phyloP scores from a whole-genome alignment of 2,888 invertebrate genomes.

The Mesodorylaimus sp. region DNA sequence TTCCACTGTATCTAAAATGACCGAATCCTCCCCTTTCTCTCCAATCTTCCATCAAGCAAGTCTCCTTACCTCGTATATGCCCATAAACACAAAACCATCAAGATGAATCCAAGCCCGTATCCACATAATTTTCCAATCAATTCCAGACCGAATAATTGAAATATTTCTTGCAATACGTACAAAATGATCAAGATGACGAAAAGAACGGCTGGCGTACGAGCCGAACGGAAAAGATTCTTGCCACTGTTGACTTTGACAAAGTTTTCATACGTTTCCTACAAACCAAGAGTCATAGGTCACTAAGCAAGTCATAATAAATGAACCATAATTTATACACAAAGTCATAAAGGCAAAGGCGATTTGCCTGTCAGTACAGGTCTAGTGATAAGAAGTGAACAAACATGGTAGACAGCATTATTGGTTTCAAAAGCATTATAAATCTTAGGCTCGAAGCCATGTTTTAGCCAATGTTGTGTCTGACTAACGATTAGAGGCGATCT shows the following conservation, averaged over 20 bases:
- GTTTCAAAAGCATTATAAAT: too few relatives aligned
- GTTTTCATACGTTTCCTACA: constrained; percentile 55
- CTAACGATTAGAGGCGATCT: too few relatives aligned
- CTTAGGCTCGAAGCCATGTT: too few relatives aligned
- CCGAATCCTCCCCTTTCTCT: not conserved
- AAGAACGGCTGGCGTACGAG: constrained; percentile 69
- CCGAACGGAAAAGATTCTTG: constrained; percentile 92
- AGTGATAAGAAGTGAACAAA: too few relatives aligned
- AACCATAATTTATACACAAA: too few relatives aligned
- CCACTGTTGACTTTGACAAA: constrained; percentile 84
- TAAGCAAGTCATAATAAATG: not conserved
- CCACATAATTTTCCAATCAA: constrained; percentile 48
- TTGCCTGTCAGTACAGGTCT: too few relatives aligned
- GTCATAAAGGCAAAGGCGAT: too few relatives aligned
- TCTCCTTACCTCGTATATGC: constrained; percentile 62
- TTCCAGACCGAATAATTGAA: constrained; percentile 24
- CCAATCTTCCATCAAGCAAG: not conserved
- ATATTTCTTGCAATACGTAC: constrained; percentile 58
- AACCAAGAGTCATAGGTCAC: too few relatives aligned
- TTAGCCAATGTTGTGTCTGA: too few relatives aligned
- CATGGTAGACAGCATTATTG: too few relatives aligned
- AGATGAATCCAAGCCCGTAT: constrained; percentile 47
- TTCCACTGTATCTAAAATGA: constrained; percentile 64
- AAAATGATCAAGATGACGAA: constrained; percentile 65
- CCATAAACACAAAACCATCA: constrained; percentile 67